Conservation (phyloP, 2,888 invertebrate genomes). For the Mythimna lalbum region DNA sequence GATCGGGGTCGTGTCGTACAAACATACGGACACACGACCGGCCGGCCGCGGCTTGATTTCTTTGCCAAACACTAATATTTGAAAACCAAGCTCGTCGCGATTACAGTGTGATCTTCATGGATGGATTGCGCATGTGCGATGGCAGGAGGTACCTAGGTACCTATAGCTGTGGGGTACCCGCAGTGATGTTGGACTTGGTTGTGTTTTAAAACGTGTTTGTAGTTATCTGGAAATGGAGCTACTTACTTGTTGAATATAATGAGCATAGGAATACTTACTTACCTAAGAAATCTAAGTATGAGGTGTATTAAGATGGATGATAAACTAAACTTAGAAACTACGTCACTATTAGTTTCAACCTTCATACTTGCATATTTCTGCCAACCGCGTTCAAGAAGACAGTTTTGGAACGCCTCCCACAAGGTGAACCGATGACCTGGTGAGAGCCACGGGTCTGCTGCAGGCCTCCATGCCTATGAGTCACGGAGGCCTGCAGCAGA, state of each 20-base stretch:
- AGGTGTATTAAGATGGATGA: no score
- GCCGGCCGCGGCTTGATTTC: slow-evolving; percentile 80
- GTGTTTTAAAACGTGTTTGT: slow-evolving; percentile 16
- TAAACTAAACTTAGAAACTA: no score
- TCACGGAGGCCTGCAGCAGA: no score
- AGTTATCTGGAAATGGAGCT: neutral
- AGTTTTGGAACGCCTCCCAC: no score
- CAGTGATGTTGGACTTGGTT: slow-evolving; percentile 16
- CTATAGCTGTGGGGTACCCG: slow-evolving; percentile 19
- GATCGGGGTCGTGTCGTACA: slow-evolving; percentile 74
- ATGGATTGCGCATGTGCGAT: slow-evolving; percentile 63
- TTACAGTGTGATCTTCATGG: slow-evolving; percentile 77
- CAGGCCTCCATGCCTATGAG: no score
- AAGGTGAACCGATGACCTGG: no score
- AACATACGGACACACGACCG: slow-evolving; percentile 69
- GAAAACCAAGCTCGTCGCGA: slow-evolving; percentile 81
- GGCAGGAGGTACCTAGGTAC: slow-evolving; percentile 10
- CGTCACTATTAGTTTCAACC: no score
- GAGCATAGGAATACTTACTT: neutral
- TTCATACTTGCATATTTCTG: no score
- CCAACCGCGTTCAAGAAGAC: no score
- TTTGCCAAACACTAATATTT: slow-evolving; percentile 90
- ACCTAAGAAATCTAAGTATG: neutral
- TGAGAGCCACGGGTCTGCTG: no score
- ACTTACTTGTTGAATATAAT: slow-evolving; percentile 23